These are phyloP conservation scores for Lates calcarifer DNA, from an alignment of 2,113 vertebrate genomes.

Conservation along the genomic window DNA sequence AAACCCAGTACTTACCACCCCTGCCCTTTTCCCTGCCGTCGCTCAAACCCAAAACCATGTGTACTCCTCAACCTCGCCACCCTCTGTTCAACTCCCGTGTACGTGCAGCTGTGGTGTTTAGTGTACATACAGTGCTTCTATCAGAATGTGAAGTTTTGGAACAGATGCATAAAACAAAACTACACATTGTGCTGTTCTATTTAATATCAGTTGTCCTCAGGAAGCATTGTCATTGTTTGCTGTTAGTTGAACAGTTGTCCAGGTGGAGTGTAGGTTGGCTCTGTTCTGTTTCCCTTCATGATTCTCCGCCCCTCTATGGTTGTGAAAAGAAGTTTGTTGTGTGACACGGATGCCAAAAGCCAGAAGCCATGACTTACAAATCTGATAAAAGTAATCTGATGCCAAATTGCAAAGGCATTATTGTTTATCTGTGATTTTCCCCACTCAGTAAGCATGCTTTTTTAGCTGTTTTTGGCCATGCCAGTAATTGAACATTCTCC, in stretches of 20 bases:
- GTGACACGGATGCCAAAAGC: slow-evolving; percentile 15
- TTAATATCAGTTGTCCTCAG: slow-evolving; percentile 58
- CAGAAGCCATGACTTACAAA: slow-evolving; percentile 19
- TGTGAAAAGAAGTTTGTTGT: slow-evolving; percentile 52
- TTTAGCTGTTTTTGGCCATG: slow-evolving; percentile 11
- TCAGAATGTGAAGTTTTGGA: slow-evolving; percentile 73
- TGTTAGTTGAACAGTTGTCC: slow-evolving; percentile 60
- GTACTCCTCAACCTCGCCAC: slow-evolving; percentile 59
- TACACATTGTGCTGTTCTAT: slow-evolving; percentile 62
- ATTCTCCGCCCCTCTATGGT: slow-evolving; percentile 44
- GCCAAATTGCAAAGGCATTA: background rate
- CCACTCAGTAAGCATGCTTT: slow-evolving; percentile 31
- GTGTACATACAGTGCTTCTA: slow-evolving; percentile 58
- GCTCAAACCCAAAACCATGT: slow-evolving; percentile 59
- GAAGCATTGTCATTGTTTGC: slow-evolving; percentile 59
- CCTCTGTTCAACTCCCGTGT: slow-evolving; percentile 65
- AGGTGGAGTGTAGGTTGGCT: slow-evolving; percentile 56
- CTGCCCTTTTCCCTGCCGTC: slow-evolving; percentile 38
- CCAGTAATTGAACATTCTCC: background rate
- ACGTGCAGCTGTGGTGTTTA: slow-evolving; percentile 61
- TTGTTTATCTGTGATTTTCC: slow-evolving; percentile 36
- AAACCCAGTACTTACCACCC: slow-evolving; percentile 62
- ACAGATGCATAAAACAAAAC: slow-evolving; percentile 54
- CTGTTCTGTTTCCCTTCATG: slow-evolving; percentile 60
- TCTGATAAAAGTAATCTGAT: slow-evolving; percentile 19